These are phyloP conservation scores for Sciurus niger DNA, from an alignment of 2,113 vertebrate genomes.

Conservation along the genomic window DNA sequence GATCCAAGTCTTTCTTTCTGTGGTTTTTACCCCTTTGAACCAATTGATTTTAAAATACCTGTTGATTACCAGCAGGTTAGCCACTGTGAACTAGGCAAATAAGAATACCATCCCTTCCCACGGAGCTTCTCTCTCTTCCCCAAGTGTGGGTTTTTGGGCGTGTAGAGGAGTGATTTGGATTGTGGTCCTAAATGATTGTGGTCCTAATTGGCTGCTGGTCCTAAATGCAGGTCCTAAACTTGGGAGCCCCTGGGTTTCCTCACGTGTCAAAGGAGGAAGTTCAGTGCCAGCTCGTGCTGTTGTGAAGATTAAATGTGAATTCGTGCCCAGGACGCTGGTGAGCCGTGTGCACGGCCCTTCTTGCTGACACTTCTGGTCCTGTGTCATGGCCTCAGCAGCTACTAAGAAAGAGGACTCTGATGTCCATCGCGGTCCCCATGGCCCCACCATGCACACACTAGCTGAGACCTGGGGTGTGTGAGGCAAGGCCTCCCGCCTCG, in stretches of 20 bases:
- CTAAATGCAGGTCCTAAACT: not conserved
- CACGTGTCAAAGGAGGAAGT: not conserved
- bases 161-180: not conserved
- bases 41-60: not conserved
- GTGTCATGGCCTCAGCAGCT: no score
- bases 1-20: not conserved
- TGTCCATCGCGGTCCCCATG: not conserved
- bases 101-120: not conserved
- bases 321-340: not conserved
- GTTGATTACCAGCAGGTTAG: not conserved
- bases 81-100: not conserved
- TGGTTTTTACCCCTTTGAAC: not conserved
- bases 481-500: not conserved
- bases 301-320: not conserved
- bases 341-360: not conserved
- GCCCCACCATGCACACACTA: no score
- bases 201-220: not conserved
- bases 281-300: fast-evolving
- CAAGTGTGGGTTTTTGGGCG: not conserved
- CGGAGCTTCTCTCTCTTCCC: not conserved
- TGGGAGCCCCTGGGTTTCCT: not conserved
- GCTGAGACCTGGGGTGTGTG: not conserved
- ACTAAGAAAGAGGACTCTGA: not conserved
- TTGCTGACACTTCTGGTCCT: no score
- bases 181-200: not conserved